Base-by-base conservation (phyloP, 2,113 vertebrate species). In the Sisor rabdophorus region DNA sequence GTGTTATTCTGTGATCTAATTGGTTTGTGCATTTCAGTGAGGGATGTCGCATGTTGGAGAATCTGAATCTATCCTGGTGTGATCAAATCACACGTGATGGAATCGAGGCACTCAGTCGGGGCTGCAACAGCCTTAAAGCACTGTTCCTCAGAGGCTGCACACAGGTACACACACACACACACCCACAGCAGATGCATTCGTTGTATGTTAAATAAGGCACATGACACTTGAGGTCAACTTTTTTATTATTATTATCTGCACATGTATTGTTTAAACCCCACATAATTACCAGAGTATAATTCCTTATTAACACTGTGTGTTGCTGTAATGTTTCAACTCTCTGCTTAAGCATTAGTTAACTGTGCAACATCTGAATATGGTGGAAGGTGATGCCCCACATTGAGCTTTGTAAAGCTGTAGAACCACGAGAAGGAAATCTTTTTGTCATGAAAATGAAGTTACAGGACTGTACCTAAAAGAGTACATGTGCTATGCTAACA, bases 51-150 rank as follows among this genome's bases (percentile, higher is more conserved):
- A 89, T 95, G 84, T 89, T 99, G 88, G 97, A 99, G 89, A 97
- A 98, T 82, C 92, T 99, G 85, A 95, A 98, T 82, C 97, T 99
- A 88, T 99, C 97, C 84, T 99, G 97, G 97, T 99, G 97, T 71
- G 96, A 98, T 90, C 96, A 99, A 91, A 94, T 98, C 90, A 97
- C 94, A 28, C 98, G 97, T 90, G 97, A 98, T 16, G 97, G 97
- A 54, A 94, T 99, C 86, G 95, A 98, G 91, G 95, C 95, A 0
- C 91, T 99, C 89, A 97, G 98, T 81, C 90, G 92, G 79, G 96
- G 92, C 87, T 98, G 97, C 36, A 94, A 92, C 5, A 93, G 93
- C 44, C 93, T 99, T 60, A 93, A 93, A 85, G 93, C 93, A 61
- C 93, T 99, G 79, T 98, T 95, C 83, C 93, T 99, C 68, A 96